Conservation (phyloP, 2,797 vertebrate species). For the Rhinatrema bivittatum region DNA sequence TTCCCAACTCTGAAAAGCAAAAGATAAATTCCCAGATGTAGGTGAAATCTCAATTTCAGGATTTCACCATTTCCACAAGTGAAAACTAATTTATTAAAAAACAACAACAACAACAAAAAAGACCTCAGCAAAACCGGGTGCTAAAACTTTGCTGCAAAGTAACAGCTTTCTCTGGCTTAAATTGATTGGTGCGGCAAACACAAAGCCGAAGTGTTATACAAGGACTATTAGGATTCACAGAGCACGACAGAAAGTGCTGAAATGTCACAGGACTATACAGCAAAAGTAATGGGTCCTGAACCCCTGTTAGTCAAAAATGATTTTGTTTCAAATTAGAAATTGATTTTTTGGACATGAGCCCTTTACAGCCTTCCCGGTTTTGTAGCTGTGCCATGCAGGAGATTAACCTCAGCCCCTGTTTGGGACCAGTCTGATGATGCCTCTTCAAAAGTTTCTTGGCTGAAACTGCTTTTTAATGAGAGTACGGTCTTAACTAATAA, state of each 20-base stretch:
- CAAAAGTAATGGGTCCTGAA: slow-evolving; percentile 64
- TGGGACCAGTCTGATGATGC: slow-evolving; percentile 43
- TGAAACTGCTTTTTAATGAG: slow-evolving; percentile 47
- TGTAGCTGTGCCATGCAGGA: slow-evolving; percentile 44
- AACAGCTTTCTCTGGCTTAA: slow-evolving; percentile 54
- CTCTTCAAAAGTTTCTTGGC: slow-evolving; percentile 49
- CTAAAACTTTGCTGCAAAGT: slow-evolving; percentile 50
- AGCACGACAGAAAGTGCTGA: slow-evolving; percentile 55
- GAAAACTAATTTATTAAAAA: slow-evolving; percentile 26
- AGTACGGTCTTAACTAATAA: slow-evolving; percentile 44
- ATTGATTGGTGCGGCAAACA: slow-evolving; percentile 54
- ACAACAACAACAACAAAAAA: slow-evolving; percentile 39
- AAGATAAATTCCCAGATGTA: slow-evolving; percentile 18
- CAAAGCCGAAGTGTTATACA: slow-evolving; percentile 40
- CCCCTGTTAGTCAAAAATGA: slow-evolving; percentile 68
- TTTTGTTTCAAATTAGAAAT: slow-evolving; percentile 73
- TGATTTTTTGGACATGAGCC: slow-evolving; percentile 65
- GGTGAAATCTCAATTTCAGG: slow-evolving; percentile 30
- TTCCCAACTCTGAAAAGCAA: slow-evolving; percentile 16
- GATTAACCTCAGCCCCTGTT: slow-evolving; percentile 51
- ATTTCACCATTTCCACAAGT: slow-evolving; percentile 8
- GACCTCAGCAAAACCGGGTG: slow-evolving; percentile 47
- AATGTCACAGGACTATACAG: slow-evolving; percentile 59
- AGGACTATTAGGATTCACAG: slow-evolving; percentile 64
- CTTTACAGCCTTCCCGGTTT: slow-evolving; percentile 52